Percentiles rank a stretch among this genome's conserved stretches.
Conservation (phyloP, 64 coral and sea anemone genomes). For the Platygyra sinensis region DNA sequence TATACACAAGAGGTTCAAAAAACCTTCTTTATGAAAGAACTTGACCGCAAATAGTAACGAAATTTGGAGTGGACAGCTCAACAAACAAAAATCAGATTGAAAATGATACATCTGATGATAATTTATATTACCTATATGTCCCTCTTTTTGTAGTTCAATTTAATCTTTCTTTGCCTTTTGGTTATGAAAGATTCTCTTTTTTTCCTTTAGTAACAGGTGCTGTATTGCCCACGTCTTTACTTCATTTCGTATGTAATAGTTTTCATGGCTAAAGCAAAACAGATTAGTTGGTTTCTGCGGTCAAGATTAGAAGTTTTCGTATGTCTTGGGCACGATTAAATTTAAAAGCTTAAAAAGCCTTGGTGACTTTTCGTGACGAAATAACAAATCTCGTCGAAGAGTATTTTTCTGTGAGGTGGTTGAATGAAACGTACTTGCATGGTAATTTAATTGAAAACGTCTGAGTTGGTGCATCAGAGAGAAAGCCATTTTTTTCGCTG, state of each 20-base stretch:
- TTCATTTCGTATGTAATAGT: not conserved
- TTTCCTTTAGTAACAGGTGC: slow-evolving; percentile 8
- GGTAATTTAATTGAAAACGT: not conserved
- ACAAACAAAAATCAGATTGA: not conserved
- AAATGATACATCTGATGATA: not conserved
- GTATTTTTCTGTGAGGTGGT: not conserved
- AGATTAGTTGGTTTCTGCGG: slow-evolving; percentile 27
- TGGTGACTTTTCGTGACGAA: not conserved
- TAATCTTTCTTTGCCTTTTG: no score
- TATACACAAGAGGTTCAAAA: not conserved
- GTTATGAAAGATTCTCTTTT: not conserved
- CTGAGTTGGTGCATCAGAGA: not conserved
- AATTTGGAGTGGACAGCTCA: not conserved
- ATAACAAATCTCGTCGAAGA: not conserved
- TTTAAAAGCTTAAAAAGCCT: slow-evolving; percentile 23
- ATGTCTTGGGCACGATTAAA: not conserved
- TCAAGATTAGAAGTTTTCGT: slow-evolving; percentile 11
- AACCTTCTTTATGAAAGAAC: not conserved
- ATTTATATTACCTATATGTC: not conserved
- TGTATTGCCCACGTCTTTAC: not conserved
- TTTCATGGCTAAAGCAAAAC: not conserved
- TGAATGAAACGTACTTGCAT: not conserved
- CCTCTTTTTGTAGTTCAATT: not conserved
- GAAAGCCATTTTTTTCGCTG: not conserved
- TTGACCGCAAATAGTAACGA: slow-evolving; percentile 5